These are phyloP conservation scores for Agrilus mali DNA, from an alignment of 2,888 invertebrate genomes.

Conservation along the genomic window DNA sequence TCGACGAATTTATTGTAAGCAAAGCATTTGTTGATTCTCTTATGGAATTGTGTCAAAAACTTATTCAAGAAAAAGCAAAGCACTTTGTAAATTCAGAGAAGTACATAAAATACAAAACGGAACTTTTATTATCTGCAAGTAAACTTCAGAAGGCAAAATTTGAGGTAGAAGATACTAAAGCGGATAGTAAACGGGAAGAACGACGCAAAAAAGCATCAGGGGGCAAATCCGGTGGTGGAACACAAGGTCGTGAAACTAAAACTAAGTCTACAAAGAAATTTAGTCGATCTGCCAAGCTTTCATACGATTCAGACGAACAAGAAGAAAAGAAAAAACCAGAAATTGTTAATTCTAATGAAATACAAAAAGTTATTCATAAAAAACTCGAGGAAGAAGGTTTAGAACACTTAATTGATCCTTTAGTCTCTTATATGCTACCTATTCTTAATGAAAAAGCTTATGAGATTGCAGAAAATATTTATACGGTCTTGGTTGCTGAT, in stretches of 20 bases:
- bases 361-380: slow-evolving; percentile 49
- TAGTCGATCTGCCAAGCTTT: slow-evolving; percentile 41
- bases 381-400: slow-evolving; percentile 58
- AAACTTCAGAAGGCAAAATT: slow-evolving; percentile 23
- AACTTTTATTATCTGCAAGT: slow-evolving; percentile 41
- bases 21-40: slow-evolving; percentile 55
- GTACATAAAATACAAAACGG: slow-evolving; percentile 61
- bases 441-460: slow-evolving; percentile 56
- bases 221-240: slow-evolving; percentile 84
- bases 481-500: slow-evolving; percentile 61
- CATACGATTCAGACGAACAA: slow-evolving; percentile 53
- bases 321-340: slow-evolving; percentile 43
- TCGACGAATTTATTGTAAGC: slow-evolving; percentile 52
- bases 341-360: slow-evolving; percentile 52
- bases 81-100: slow-evolving; percentile 55
- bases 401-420: slow-evolving; percentile 53
- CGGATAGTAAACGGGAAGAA: slow-evolving; percentile 68
- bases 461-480: slow-evolving; percentile 57
- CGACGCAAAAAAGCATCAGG: slow-evolving; percentile 75
- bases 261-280: slow-evolving; percentile 87
- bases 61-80: slow-evolving; percentile 56
- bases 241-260: slow-evolving; percentile 90
- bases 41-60: slow-evolving; percentile 50
- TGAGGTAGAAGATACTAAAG: slow-evolving; percentile 38
- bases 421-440: slow-evolving; percentile 59